Evolutionary conservation across 30 jellyfish, hydroid and myxozoan genomes (phyloP), one percentile per base, ranked within the genome.

Genomic region (Hydractinia echinata): DNA sequence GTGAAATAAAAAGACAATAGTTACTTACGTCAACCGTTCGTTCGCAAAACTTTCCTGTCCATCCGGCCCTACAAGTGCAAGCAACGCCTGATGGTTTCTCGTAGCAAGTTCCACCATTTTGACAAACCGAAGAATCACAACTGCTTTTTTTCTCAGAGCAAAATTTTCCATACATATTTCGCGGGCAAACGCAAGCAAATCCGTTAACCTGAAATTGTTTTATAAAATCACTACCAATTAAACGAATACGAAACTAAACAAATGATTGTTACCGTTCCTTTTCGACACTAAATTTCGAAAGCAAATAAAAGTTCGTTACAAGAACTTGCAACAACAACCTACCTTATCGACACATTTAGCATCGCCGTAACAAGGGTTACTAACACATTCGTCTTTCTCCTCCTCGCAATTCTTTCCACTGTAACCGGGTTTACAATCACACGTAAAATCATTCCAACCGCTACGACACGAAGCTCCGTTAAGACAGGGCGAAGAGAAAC

Each of bases 41-140:
- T 77, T 94, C 99, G 76, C 99, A 94, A 72, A 61, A 86, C 10
- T 61, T 70, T 0, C 99, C 99, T 49, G 92, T 85, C 62, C 53
- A 94, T 5, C 99, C 99, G 51, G 99, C 95, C 4, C 87, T 76
- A 72, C 99, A 94, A 64, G 90, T 88, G 82, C 99, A 94, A 5
- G 78, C 70, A 76, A 83, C 79, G 8, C 99, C 99, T 51, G 85
- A 91, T 6, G 95, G 95, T n/a, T 96, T 72, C 5, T 94, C 99
- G 71, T 76, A 66, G 85, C 99, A 94, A 55, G 74, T 61, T 4
- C 99, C 99, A 13, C 96, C 96, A 79, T 94, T 94, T 79, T 61
- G 77, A 83, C 99, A 94, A 10, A 62, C 14, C 6, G 83, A 69
- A 4, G 86, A 54, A 4, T 87, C 56, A 79, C 99, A 94, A 58